A percentile compares a stretch with the other conserved stretches of the same genome.
phyloP scores from a whole-genome alignment of 2,113 vertebrate genomes.

The Labeo catla region DNA sequence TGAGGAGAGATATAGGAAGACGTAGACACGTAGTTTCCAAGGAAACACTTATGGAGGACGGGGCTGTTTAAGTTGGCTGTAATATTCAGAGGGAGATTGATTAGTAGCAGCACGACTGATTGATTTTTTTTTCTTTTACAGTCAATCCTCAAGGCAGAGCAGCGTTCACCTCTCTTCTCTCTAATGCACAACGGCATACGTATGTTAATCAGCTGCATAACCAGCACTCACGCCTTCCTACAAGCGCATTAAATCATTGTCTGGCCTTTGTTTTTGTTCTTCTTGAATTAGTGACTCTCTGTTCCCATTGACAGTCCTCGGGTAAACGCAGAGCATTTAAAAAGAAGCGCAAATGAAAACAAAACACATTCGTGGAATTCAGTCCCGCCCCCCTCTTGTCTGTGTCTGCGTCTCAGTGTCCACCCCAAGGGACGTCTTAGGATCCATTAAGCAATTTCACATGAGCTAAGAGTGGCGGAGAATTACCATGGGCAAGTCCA shows the following conservation, averaged over 20 bases:
- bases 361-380: constrained; percentile 46
- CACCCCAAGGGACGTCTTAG: constrained; percentile 74
- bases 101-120: constrained; percentile 35
- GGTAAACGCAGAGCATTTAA: constrained; percentile 47
- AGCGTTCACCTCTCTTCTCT: constrained; percentile 18
- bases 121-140: constrained; percentile 52
- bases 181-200: constrained; percentile 5
- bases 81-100: constrained; percentile 46
- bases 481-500: constrained; percentile 77
- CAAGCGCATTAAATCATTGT: constrained; percentile 31
- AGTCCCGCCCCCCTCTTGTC: constrained; percentile 16
- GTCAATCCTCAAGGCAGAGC: constrained; percentile 16
- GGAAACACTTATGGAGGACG: constrained; percentile 3
- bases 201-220: constrained; percentile 32
- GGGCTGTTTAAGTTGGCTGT: constrained; percentile 24
- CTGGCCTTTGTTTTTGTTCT: constrained; percentile 37
- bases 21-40: constrained; percentile 16
- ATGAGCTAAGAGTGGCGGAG: constrained; percentile 75
- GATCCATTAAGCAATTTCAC: constrained; percentile 84
- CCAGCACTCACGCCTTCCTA: constrained; percentile 17
- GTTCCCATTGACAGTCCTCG: constrained; percentile 36
- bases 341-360: constrained; percentile 49
- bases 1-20: neutral
- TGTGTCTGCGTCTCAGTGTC: neutral
- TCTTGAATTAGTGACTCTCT: constrained; percentile 43